Conservation (phyloP, 2,113 vertebrate genomes). For the Zapus hudsonius region DNA sequence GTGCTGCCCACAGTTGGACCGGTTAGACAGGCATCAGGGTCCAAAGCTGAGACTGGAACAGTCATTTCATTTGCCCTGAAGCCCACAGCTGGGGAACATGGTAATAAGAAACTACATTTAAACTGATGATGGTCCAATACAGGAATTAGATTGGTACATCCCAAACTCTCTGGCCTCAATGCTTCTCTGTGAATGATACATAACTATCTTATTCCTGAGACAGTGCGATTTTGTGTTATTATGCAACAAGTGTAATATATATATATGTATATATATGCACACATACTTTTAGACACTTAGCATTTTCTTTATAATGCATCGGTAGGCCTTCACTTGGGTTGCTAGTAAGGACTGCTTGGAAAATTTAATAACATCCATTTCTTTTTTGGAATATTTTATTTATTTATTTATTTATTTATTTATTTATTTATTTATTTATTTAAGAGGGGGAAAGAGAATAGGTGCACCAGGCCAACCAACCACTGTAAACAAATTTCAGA, state of each 20-base stretch:
- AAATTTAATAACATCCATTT: not conserved
- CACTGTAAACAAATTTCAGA: too few relatives aligned
- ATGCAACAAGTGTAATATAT: not conserved
- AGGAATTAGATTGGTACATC: not conserved
- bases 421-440: too few relatives aligned
- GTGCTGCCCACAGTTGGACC: too few relatives aligned
- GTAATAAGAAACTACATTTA: not conserved
- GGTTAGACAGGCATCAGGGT: not conserved
- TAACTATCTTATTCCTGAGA: not conserved
- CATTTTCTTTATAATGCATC: not conserved
- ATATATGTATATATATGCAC: not conserved
- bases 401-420: too few relatives aligned
- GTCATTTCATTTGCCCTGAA: not conserved
- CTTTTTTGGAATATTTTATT: too few relatives aligned
- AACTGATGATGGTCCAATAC: not conserved
- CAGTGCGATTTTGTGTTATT: not conserved
- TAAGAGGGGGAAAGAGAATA: too few relatives aligned
- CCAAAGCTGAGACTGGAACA: not conserved
- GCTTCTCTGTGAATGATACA: not conserved
- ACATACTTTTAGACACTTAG: not conserved
- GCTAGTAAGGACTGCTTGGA: not conserved
- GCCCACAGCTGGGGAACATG: not conserved
- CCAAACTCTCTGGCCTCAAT: not conserved
- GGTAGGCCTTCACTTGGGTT: not conserved
- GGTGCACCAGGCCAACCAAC: too few relatives aligned